These are phyloP conservation scores for Falco biarmicus DNA, from an alignment of 2,797 vertebrate species.

Conservation along the genomic window DNA sequence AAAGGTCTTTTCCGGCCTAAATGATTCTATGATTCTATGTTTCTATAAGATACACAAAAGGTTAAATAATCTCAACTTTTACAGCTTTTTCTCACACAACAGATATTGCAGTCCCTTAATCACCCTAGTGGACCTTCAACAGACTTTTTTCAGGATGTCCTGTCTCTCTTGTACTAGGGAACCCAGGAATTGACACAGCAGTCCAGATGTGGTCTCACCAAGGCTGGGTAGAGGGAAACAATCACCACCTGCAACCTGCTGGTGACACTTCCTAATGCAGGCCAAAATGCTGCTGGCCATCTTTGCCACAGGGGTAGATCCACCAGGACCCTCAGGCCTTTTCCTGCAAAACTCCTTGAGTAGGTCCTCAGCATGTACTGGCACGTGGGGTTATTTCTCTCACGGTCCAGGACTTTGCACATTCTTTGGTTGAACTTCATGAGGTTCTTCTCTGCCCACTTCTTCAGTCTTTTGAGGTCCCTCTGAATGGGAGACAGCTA, in stretches of 20 bases:
- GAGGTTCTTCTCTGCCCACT: not conserved
- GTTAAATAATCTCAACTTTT: not conserved
- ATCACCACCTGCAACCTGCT: not conserved
- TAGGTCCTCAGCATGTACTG: not conserved
- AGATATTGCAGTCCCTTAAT: not conserved
- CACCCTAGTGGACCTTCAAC: not conserved
- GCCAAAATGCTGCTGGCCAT: no score
- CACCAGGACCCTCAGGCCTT: not conserved
- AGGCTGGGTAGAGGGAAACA: not conserved
- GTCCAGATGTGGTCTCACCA: not conserved
- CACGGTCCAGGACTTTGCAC: not conserved
- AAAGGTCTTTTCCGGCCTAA: no score
- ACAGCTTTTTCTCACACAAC: not conserved
- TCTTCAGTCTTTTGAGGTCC: accelerated
- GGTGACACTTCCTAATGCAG: not conserved
- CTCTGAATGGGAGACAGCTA: not conserved
- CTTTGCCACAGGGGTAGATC: not conserved
- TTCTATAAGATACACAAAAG: not conserved
- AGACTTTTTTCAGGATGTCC: no score
- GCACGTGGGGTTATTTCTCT: accelerated
- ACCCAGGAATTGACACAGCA: not conserved
- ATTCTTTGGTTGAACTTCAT: not conserved
- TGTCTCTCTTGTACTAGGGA: not conserved
- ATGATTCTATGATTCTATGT: no score
- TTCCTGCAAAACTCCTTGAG: not conserved